Base-by-base conservation (phyloP, 2,797 vertebrate species). In the Botia kubotai region DNA sequence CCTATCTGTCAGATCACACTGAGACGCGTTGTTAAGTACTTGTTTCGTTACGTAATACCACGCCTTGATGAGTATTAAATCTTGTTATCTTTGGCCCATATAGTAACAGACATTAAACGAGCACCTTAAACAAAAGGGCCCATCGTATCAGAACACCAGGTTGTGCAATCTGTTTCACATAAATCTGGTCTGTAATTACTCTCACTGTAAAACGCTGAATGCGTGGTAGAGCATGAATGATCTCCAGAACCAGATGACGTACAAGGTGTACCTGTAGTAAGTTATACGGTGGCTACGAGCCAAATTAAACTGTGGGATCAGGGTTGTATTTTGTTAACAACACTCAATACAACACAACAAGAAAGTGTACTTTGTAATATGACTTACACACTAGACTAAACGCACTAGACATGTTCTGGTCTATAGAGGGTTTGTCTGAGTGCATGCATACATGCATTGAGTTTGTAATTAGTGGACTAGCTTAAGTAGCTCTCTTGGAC, bases 141-240 rank as follows among this genome's bases (percentile, higher is more conserved):
- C 39, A 60, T 58, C 52, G n/a, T 21, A 69, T 69, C 52, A 71
- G 60, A 79, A 52, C 12, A 23, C n/a, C 10, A 0, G 36, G 33
- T 83, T 83, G 74, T 6, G 4, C 58, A 83, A 81, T 66, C 65
- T 11, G 0, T 60, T 69, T 19, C 26, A 12, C 69, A 48, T 50
- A 29, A 74, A 67, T 74, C 57, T 80, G 57, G 39, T 29, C 14
- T 8, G 55, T 70, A 79, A 78, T 75, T 69, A 63, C 55, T 26
- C 65, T 12, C 26, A 57, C 57, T 71, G 17, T 77, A 13, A 80
- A 79, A 80, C 46, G 67, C 26, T 70, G 55, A 62, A 70, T 67
- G 81, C 78, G 16, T 70, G n/a, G 21, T 26, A 75, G 79, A 68
- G 48, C 46, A 17, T 82, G 55, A 86, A 79, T 17, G 23, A 67